Conservation (phyloP, 1,140 invertebrate genomes). For the Psix sp. region DNA sequence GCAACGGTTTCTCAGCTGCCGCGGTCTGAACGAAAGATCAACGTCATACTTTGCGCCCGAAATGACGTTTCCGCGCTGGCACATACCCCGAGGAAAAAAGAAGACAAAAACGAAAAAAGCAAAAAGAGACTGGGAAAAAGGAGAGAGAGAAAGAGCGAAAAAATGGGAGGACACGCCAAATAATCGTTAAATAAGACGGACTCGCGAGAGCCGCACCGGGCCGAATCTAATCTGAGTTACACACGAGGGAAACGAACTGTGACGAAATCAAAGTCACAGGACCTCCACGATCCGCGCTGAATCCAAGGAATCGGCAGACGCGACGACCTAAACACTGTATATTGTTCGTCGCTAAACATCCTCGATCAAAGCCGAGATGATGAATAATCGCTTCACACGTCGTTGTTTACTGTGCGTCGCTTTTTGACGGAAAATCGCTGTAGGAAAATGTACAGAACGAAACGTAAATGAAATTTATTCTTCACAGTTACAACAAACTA, state of each 20-base stretch:
- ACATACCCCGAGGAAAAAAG: constrained; percentile 26
- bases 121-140: background rate
- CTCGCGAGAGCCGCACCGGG: constrained; percentile 55
- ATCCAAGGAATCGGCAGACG: constrained; percentile 44
- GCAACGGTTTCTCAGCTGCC: constrained; percentile 58
- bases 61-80: constrained; percentile 52
- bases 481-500: too few species aligned
- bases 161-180: constrained; percentile 51
- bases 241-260: constrained; percentile 52
- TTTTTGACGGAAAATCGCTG: constrained; percentile 22
- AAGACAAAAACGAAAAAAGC: constrained; percentile 16
- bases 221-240: constrained; percentile 59
- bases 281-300: constrained; percentile 50
- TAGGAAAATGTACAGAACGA: constrained; percentile 6
- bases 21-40: constrained; percentile 55
- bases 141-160: constrained; percentile 22
- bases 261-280: constrained; percentile 58
- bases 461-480: too few species aligned
- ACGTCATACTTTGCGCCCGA: constrained; percentile 52
- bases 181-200: constrained; percentile 58
- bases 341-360: constrained; percentile 41
- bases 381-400: constrained; percentile 55
- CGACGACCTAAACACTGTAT: constrained; percentile 37
- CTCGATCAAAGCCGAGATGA: constrained; percentile 44
- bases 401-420: constrained; percentile 36